Conservation (phyloP, 2,797 vertebrate genomes). For the Diglossa cyanea region DNA sequence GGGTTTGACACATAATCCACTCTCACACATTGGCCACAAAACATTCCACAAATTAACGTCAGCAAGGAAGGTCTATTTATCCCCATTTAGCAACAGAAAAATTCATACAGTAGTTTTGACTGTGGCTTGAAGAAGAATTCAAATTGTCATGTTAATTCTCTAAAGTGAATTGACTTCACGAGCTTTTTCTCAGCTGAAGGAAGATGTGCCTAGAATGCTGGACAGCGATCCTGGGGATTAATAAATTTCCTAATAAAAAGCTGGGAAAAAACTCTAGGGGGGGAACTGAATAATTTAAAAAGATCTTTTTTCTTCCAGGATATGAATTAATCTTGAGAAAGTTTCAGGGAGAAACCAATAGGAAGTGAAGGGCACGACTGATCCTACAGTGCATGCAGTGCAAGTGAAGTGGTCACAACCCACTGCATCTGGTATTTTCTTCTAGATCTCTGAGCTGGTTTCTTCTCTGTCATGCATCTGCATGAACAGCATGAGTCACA, state of each 20-base stretch:
- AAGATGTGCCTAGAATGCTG: not conserved
- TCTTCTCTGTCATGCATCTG: not conserved
- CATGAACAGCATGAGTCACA: not conserved
- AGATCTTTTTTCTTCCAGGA: not conserved
- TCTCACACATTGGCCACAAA: not conserved
- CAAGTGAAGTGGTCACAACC: not conserved
- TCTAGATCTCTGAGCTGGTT: not conserved
- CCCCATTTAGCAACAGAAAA: not conserved
- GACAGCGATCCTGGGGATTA: not conserved
- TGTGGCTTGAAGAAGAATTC: not conserved
- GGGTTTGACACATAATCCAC: not conserved
- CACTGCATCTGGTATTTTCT: not conserved
- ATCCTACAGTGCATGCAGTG: not conserved
- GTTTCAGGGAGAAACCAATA: not conserved
- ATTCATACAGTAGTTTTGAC: not conserved
- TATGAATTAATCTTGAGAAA: not conserved
- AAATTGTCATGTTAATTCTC: not conserved
- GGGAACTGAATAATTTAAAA: not conserved
- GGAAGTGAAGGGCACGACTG: not conserved
- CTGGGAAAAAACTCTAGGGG: not conserved
- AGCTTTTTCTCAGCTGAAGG: not conserved
- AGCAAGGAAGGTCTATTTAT: not conserved
- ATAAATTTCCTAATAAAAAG: not conserved
- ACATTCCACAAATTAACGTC: not conserved
- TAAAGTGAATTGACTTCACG: not conserved